These are phyloP conservation scores for Upupa epops DNA, from an alignment of 2,113 vertebrate genomes.

Conservation along the genomic window DNA sequence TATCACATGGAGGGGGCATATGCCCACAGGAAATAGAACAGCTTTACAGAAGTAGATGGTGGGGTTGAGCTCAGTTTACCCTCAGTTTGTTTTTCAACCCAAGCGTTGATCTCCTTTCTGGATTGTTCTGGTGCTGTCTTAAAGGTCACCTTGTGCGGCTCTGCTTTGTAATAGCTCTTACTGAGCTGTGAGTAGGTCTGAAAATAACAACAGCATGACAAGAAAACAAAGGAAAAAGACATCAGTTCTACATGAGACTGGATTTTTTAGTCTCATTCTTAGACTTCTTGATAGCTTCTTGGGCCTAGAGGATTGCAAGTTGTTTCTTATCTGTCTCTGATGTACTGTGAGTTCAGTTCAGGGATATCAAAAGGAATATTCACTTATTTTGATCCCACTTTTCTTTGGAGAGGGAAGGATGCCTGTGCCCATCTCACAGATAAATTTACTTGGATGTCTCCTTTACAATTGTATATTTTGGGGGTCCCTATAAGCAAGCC, in stretches of 20 bases:
- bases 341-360: background rate
- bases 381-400: background rate
- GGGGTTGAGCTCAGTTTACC: conserved; percentile 49
- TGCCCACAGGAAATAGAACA: background rate
- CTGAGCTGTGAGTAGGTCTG: conserved; percentile 70
- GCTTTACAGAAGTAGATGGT: background rate
- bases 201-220: background rate
- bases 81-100: conserved; percentile 73
- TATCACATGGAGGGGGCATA: too few relatives aligned
- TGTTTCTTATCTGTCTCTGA: background rate
- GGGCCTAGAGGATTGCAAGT: background rate
- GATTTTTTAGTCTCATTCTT: background rate
- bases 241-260: too few relatives aligned
- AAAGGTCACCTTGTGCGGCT: conserved; percentile 69
- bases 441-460: background rate
- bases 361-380: too few relatives aligned
- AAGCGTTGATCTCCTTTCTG: conserved; percentile 71
- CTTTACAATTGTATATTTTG: background rate
- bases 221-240: background rate
- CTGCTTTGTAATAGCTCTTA: conserved; percentile 67
- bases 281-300: background rate
- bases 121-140: conserved; percentile 28
- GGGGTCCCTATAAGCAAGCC: background rate
- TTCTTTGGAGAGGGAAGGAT: background rate
- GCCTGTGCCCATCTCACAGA: background rate